Conservation (phyloP, 2,113 vertebrate genomes). For the Scatophagus argus region DNA sequence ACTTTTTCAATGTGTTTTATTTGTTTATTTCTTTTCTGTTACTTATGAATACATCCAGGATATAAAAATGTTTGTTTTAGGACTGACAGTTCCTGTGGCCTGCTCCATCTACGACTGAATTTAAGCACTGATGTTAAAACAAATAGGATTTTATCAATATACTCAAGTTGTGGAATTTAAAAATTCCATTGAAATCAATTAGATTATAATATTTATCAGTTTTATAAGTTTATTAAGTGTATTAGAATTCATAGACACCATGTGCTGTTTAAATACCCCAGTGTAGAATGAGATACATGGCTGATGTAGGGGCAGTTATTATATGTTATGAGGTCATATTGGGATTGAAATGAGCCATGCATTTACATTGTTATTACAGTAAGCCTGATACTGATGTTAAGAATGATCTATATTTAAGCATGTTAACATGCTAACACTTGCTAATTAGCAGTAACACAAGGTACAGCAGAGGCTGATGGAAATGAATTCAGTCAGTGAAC, state of each 20-base stretch:
- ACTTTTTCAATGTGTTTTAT: too few species aligned
- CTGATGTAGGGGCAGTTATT: too few species aligned
- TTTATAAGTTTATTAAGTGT: too few species aligned
- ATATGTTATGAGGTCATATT: neutral
- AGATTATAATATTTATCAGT: neutral
- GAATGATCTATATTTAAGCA: neutral
- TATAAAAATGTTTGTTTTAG: too few species aligned
- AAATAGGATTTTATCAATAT: too few species aligned
- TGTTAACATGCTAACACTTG: neutral
- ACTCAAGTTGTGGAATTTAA: neutral
- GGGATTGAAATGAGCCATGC: neutral
- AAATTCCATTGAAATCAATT: neutral
- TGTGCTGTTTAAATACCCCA: neutral
- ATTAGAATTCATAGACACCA: neutral
- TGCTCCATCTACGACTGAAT: too few species aligned
- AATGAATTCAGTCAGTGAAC: neutral
- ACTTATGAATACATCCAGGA: too few species aligned
- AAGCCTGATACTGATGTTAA: too few species aligned
- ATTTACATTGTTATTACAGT: neutral
- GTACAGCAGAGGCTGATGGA: neutral
- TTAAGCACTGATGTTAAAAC: too few species aligned
- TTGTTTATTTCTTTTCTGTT: too few species aligned
- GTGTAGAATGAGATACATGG: neutral
- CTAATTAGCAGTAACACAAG: neutral
- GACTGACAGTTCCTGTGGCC: too few species aligned